phyloP scores from a whole-genome alignment of 2,113 vertebrate genomes.

The Epinephelus moara region DNA sequence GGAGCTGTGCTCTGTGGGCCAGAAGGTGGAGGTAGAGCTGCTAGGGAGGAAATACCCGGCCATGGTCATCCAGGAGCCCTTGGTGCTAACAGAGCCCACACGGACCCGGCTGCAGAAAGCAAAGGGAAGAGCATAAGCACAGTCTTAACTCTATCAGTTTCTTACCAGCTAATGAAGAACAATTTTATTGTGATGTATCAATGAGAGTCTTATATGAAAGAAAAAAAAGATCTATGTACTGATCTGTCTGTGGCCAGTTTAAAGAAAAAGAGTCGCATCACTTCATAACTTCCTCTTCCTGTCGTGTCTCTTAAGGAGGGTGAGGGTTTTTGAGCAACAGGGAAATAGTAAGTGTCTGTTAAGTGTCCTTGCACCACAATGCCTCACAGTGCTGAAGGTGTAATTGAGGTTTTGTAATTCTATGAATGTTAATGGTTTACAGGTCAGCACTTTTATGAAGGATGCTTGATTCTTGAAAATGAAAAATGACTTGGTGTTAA shows the following conservation, averaged over 20 bases:
- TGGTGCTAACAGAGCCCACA: slow-evolving; percentile 92
- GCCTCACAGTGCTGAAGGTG: slow-evolving; percentile 40
- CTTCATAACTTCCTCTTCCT: slow-evolving; percentile 6
- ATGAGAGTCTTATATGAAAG: not conserved
- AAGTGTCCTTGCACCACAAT: not conserved
- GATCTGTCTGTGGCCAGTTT: slow-evolving; percentile 17
- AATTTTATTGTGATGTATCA: slow-evolving; percentile 13
- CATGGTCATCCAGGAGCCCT: slow-evolving; percentile 89
- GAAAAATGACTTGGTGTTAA: not conserved
- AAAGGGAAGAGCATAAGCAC: slow-evolving; percentile 64
- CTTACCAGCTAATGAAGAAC: slow-evolving; percentile 11
- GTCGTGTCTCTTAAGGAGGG: not conserved
- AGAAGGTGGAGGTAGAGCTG: slow-evolving; percentile 94
- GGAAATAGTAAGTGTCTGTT: not conserved
- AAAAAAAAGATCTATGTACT: not conserved
- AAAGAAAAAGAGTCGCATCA: not conserved
- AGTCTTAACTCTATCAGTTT: not conserved
- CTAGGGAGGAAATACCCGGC: slow-evolving; percentile 91
- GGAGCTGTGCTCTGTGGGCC: slow-evolving; percentile 89
- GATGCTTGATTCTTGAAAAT: not conserved
- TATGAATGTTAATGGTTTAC: slow-evolving; percentile 35
- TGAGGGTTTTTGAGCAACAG: slow-evolving; percentile 5
- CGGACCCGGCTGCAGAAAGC: slow-evolving; percentile 88
- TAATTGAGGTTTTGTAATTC: slow-evolving; percentile 54
- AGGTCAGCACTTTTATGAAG: slow-evolving; percentile 16